Evolutionary conservation across 2,797 vertebrate species (phyloP).

Genomic region (Cheracebus regulus): DNA sequence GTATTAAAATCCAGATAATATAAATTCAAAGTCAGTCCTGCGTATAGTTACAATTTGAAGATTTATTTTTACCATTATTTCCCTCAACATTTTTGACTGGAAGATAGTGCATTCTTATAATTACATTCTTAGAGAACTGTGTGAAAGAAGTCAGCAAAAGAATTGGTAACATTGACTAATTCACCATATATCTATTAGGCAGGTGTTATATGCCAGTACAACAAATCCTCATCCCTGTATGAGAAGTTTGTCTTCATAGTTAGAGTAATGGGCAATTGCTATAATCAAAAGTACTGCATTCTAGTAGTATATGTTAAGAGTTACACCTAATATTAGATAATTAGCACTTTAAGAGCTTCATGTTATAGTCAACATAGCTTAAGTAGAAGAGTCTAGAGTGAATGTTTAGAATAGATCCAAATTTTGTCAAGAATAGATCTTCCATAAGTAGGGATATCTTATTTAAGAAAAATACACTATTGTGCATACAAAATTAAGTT

Average conservation of each 20-base stretch:
- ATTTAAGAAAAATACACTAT: neutral
- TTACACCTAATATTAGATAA: neutral
- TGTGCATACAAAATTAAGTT: neutral
- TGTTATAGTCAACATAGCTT: neutral
- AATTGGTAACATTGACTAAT: neutral
- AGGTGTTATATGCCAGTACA: neutral
- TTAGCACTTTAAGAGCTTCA: neutral
- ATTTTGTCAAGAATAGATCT: neutral
- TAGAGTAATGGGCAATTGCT: neutral
- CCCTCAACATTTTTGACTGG: neutral
- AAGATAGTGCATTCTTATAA: neutral
- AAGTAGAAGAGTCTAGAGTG: neutral
- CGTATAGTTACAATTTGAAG: neutral
- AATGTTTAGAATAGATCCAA: neutral
- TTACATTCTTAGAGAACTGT: neutral
- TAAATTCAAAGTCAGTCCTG: neutral
- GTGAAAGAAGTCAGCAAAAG: neutral
- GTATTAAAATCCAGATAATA: neutral
- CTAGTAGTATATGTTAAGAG: neutral
- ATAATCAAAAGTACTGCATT: neutral
- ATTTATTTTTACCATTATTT: neutral
- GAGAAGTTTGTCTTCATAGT: neutral
- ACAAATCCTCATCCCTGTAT: neutral
- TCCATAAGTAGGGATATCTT: neutral
- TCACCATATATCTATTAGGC: neutral